Conservation (phyloP, 2,888 invertebrate species). For the Ochropleura plecta region DNA sequence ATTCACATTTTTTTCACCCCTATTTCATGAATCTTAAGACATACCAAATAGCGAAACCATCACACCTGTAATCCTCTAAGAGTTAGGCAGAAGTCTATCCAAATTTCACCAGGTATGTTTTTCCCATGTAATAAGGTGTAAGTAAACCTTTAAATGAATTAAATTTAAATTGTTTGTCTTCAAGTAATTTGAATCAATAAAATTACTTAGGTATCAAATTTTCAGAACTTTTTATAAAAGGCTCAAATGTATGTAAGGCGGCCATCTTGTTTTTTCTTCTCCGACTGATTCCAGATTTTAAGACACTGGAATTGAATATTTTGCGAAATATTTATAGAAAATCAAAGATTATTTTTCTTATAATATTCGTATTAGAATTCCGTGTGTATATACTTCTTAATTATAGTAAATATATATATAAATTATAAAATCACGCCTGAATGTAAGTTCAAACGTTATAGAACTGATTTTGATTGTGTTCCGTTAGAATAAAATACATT, state of each 20-base stretch:
- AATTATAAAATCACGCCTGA: slow-evolving; percentile 61
- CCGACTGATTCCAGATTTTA: slow-evolving; percentile 49
- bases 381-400: slow-evolving; percentile 56
- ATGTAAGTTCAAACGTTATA: slow-evolving; percentile 63
- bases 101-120: no score
- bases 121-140: no score
- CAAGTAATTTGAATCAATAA: neutral
- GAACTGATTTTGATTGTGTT: slow-evolving; percentile 68
- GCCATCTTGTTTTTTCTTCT: slow-evolving; percentile 23
- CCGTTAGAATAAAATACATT: slow-evolving; percentile 58
- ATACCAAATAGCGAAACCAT: neutral
- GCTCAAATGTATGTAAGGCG: neutral
- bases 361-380: slow-evolving; percentile 45
- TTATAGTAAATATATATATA: slow-evolving; percentile 47
- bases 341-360: slow-evolving; percentile 63
- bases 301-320: slow-evolving; percentile 61
- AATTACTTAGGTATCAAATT: neutral
- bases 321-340: slow-evolving; percentile 51
- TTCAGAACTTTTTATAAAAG: neutral
- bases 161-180: neutral
- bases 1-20: neutral
- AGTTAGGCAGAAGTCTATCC: no score
- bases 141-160: neutral
- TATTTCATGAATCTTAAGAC: neutral
- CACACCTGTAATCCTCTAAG: no score